A percentile compares a stretch with the other conserved stretches of the same genome.
These are phyloP conservation scores for Cynoglossus semilaevis DNA, from an alignment of 2,113 vertebrate genomes.

Conservation along the genomic window DNA sequence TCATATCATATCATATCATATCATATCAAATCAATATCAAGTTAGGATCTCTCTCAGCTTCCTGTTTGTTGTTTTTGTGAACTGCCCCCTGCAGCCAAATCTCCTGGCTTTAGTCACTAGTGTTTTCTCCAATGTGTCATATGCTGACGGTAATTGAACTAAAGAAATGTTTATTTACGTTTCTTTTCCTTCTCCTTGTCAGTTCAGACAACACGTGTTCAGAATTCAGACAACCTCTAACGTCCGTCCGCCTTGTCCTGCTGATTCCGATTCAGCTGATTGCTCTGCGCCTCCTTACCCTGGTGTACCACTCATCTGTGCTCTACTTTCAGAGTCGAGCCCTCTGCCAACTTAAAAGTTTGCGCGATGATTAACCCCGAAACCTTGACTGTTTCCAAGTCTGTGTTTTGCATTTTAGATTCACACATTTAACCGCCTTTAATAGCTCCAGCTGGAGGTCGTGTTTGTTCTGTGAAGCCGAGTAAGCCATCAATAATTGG, in stretches of 20 bases:
- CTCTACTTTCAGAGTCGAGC: background rate
- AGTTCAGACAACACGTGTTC: too few species aligned
- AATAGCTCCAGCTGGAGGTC: background rate
- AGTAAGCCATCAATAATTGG: constrained; percentile 27
- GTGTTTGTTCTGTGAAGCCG: constrained; percentile 16
- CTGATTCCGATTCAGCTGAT: background rate
- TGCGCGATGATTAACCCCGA: background rate
- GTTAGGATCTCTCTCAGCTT: too few species aligned
- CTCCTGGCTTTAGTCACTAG: too few species aligned
- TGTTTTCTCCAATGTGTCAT: too few species aligned
- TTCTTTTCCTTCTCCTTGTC: too few species aligned
- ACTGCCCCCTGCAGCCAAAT: too few species aligned
- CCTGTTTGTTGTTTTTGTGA: too few species aligned
- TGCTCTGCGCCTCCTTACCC: background rate
- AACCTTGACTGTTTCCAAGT: background rate
- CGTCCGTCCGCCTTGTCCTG: background rate
- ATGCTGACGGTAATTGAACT: too few species aligned
- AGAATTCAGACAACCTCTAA: background rate
- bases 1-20: too few species aligned
- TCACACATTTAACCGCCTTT: background rate
- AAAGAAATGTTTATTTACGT: too few species aligned
- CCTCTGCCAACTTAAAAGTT: background rate
- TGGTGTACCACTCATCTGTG: background rate
- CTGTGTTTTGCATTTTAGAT: background rate
- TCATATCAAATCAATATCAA: too few species aligned